A percentile compares a stretch with the other conserved stretches of the same genome.
These are phyloP conservation scores for Macrobrachium nipponense DNA, from an alignment of 1,140 invertebrate genomes.

Conservation along the genomic window DNA sequence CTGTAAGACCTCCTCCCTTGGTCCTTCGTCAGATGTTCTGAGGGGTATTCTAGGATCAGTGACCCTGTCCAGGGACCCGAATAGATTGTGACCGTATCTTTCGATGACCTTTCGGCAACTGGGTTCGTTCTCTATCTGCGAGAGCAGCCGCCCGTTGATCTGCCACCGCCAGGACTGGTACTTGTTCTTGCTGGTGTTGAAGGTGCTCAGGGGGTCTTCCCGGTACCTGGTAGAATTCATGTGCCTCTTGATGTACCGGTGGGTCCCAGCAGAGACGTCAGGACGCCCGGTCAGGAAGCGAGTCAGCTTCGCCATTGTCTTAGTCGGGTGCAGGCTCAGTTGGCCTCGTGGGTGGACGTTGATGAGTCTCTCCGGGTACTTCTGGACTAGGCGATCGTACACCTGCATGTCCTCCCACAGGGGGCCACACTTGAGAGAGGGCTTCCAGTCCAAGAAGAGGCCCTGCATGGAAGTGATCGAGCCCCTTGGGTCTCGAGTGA, in stretches of 20 bases:
- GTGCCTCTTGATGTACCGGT: background rate
- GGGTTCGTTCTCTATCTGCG: no score
- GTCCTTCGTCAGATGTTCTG: no score
- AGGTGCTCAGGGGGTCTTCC: no score
- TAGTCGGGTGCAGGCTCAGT: background rate
- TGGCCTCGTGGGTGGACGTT: background rate
- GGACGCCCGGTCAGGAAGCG: background rate
- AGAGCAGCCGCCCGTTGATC: no score
- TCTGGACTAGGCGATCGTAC: background rate
- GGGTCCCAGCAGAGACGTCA: background rate
- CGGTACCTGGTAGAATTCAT: no score
- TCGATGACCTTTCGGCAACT: no score
- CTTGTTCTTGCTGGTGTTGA: no score
- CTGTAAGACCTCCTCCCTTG: no score
- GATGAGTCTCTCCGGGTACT: conserved; percentile 1
- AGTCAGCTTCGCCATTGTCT: background rate
- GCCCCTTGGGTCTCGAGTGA: conserved; percentile 12
- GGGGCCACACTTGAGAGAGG: background rate
- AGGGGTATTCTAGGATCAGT: no score
- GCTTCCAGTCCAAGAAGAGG: conserved; percentile 8
- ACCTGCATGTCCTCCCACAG: conserved; percentile 1
- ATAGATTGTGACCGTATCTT: no score
- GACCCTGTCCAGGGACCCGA: no score
- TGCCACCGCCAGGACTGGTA: no score
- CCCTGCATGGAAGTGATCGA: conserved; percentile 10